These are phyloP conservation scores for Chloromyia formosa DNA, from an alignment of 2,888 invertebrate species.

Conservation along the genomic window DNA sequence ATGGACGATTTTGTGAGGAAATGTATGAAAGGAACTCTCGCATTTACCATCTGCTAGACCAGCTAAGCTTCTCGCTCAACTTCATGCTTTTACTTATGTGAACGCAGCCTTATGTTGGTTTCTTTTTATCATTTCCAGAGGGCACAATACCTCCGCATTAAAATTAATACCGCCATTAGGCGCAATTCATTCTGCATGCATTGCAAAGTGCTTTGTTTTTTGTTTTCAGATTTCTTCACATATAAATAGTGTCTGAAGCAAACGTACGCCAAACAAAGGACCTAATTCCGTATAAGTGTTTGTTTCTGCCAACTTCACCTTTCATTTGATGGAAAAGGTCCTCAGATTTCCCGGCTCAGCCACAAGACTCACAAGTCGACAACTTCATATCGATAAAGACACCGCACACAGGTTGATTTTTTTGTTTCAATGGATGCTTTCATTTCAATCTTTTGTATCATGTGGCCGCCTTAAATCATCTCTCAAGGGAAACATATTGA, in stretches of 20 bases:
- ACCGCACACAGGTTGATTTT: neutral
- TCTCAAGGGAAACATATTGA: constrained; percentile 24
- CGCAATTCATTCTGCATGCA: constrained; percentile 39
- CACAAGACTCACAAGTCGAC: constrained; percentile 35
- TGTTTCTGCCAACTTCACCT: constrained; percentile 41
- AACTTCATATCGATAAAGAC: constrained; percentile 9
- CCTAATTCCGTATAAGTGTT: constrained; percentile 48
- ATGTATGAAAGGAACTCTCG: constrained; percentile 34
- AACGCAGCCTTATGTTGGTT: too few species aligned
- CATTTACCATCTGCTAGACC: too few species aligned
- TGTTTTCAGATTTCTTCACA: neutral
- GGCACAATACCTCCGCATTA: constrained; percentile 42
- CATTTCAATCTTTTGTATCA: constrained; percentile 1
- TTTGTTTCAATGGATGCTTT: constrained; percentile 15
- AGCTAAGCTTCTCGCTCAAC: too few species aligned
- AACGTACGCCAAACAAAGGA: constrained; percentile 40
- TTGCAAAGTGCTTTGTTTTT: too few species aligned
- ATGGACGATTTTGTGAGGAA: neutral
- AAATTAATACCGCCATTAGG: constrained; percentile 49
- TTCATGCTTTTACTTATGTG: too few species aligned
- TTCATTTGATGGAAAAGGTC: constrained; percentile 7
- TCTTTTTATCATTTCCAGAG: too few species aligned
- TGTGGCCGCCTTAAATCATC: constrained; percentile 12
- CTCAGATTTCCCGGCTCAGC: constrained; percentile 30
- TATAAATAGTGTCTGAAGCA: constrained; percentile 35